Percentiles rank a stretch among this genome's conserved stretches.
Evolutionary conservation across 2,888 invertebrate genomes (phyloP).

Genomic region (Drosophila hawaiiensis): DNA sequence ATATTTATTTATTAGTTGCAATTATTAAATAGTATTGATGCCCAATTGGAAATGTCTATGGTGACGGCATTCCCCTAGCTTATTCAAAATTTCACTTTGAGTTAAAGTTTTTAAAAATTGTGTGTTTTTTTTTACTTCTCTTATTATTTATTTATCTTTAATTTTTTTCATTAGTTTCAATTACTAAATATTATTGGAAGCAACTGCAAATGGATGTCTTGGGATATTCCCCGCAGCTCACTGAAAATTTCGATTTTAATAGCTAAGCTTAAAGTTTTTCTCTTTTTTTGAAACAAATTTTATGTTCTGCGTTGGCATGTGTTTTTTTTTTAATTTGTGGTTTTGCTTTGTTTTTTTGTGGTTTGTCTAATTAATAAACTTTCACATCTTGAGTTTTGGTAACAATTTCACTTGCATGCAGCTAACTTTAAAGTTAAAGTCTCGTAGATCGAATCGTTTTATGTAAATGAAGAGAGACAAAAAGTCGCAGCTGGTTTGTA

Average conservation of each 20-base stretch:
- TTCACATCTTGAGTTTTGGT: slow-evolving; percentile 64
- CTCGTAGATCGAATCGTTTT: slow-evolving; percentile 59
- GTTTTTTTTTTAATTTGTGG: slow-evolving; percentile 3
- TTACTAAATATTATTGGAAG: neutral
- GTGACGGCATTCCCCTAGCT: too few species aligned
- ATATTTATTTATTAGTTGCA: neutral
- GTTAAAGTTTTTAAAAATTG: neutral
- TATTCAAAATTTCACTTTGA: neutral
- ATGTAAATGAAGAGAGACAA: slow-evolving; percentile 62
- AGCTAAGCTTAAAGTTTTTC: neutral
- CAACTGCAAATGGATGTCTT: neutral
- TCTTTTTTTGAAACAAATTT: neutral
- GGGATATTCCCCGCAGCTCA: neutral
- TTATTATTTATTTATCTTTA: neutral
- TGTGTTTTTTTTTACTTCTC: neutral
- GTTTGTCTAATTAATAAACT: slow-evolving; percentile 75
- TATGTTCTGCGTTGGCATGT: slow-evolving; percentile 1
- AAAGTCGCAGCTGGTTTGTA: slow-evolving; percentile 14
- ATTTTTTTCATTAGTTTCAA: neutral
- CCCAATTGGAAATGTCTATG: too few species aligned
- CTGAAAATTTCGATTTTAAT: neutral
- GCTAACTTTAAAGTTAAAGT: slow-evolving; percentile 13
- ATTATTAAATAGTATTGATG: neutral
- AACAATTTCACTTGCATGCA: slow-evolving; percentile 71
- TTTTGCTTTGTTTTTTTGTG: slow-evolving; percentile 13